A percentile compares a stretch with the other conserved stretches of the same genome.
Conservation (phyloP, 2,113 vertebrate genomes). For the Setophaga kirtlandii region DNA sequence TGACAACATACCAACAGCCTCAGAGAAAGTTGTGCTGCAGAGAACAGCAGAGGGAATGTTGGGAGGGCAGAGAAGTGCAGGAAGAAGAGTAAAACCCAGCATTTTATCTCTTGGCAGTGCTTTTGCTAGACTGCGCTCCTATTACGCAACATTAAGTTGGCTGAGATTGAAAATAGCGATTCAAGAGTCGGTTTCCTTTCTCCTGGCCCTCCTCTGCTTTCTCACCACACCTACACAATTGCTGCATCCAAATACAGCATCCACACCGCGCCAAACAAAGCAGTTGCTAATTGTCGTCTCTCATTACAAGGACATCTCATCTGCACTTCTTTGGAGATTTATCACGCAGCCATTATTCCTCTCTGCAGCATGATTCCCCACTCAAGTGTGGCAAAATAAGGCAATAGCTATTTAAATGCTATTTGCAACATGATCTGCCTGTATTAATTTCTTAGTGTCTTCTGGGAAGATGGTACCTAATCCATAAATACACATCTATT, state of each 20-base stretch:
- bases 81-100: not conserved
- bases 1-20: not conserved
- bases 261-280: not conserved
- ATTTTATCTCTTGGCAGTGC: not conserved
- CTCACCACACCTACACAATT: not conserved
- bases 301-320: not conserved
- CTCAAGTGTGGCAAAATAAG: conserved; percentile 6
- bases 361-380: conserved; percentile 18
- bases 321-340: not conserved
- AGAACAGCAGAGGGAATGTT: not conserved
- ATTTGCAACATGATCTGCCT: not conserved
- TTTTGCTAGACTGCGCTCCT: not conserved
- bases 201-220: not conserved
- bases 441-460: not conserved
- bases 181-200: not conserved
- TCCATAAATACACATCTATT: not conserved
- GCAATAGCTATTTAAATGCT: not conserved
- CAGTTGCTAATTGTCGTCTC: conserved; percentile 26
- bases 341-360: conserved; percentile 22
- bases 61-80: not conserved
- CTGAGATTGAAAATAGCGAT: not conserved
- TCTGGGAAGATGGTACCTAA: not conserved
- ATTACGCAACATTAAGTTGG: not conserved
- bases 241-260: not conserved
- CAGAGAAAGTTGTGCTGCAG: not conserved